phyloP scores from a whole-genome alignment of 2,797 vertebrate species.

The Hippopotamyrus pictus region DNA sequence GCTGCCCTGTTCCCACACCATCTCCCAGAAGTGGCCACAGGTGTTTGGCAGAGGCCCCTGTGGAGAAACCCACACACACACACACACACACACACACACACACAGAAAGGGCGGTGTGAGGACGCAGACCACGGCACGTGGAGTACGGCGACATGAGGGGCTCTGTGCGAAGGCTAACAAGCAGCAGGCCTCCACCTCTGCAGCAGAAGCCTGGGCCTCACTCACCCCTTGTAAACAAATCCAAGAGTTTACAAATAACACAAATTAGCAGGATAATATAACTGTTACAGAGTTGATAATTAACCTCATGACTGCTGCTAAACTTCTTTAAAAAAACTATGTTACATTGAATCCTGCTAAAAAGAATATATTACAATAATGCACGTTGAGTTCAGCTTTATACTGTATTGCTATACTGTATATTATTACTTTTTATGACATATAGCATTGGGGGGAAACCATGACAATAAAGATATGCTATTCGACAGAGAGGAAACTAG shows the following conservation, averaged over 20 bases:
- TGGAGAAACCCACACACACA: slow-evolving; percentile 1
- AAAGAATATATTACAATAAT: neutral
- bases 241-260: neutral
- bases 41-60: slow-evolving; percentile 95
- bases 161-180: neutral
- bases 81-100: neutral
- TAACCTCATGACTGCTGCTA: neutral
- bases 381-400: neutral
- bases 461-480: neutral
- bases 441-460: neutral
- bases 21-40: slow-evolving; percentile 98
- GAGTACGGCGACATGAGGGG: neutral
- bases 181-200: neutral
- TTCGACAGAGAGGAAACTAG: neutral
- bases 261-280: neutral
- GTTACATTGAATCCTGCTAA: neutral
- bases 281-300: neutral
- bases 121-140: neutral
- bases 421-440: neutral
- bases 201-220: neutral
- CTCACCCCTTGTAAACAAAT: neutral
- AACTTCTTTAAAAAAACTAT: neutral
- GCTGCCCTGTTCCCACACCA: slow-evolving; percentile 96
- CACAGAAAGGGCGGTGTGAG: neutral
- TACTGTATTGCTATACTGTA: neutral